Conservation (phyloP, 2,113 vertebrate genomes). For the Oryzias curvinotus region DNA sequence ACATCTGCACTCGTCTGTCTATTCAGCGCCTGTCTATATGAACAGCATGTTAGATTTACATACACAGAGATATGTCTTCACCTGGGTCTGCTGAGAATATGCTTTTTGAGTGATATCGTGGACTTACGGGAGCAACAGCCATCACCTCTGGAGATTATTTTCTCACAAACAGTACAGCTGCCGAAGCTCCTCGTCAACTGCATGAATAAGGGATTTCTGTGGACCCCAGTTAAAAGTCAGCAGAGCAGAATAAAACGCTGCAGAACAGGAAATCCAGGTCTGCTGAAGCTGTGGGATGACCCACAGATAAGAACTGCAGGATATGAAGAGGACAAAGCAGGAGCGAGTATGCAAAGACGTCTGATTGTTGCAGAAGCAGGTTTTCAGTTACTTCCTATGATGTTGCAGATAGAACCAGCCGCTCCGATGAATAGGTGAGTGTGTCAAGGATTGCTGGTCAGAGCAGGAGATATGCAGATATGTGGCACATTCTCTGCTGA, state of each 20-base stretch:
- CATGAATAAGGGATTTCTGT: slow-evolving; percentile 49
- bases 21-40: slow-evolving; percentile 11
- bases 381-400: slow-evolving; percentile 9
- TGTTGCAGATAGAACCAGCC: slow-evolving; percentile 3
- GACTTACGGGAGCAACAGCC: slow-evolving; percentile 27
- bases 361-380: slow-evolving; percentile 4
- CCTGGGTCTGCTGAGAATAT: slow-evolving; percentile 33
- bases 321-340: slow-evolving; percentile 31
- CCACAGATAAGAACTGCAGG: slow-evolving; percentile 43
- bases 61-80: slow-evolving; percentile 1
- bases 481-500: neutral
- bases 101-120: slow-evolving; percentile 43
- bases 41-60: slow-evolving; percentile 30
- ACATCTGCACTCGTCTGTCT: neutral
- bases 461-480: neutral
- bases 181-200: slow-evolving; percentile 18
- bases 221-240: slow-evolving; percentile 48
- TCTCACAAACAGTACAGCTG: slow-evolving; percentile 16
- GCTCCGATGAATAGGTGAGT: slow-evolving; percentile 8
- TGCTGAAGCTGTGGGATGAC: slow-evolving; percentile 35
- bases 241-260: slow-evolving; percentile 50
- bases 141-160: slow-evolving; percentile 4
- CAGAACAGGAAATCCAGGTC: slow-evolving; percentile 38
- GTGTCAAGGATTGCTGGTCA: neutral
- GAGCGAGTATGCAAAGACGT: slow-evolving; percentile 25